Conservation (phyloP, 2,797 vertebrate genomes). For the Cyprinodon diabolis region DNA sequence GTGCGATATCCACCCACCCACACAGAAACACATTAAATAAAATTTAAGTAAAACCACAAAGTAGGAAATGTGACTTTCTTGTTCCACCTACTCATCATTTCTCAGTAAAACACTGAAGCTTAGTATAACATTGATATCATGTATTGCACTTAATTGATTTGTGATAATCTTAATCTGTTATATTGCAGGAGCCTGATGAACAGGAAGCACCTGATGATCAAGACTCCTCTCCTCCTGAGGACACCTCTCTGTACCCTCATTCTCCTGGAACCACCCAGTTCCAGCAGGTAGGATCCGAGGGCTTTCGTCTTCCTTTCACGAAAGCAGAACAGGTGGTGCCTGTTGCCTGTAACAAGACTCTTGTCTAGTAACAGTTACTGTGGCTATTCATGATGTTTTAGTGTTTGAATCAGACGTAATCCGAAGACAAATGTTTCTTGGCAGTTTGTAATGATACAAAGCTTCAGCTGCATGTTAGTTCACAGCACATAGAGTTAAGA, state of each 20-base stretch:
- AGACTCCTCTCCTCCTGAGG: conserved; percentile 98
- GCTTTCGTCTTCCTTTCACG: neutral
- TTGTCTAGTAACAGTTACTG: conserved; percentile 8
- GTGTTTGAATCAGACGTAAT: neutral
- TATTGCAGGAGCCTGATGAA: conserved; percentile 94
- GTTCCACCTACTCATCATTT: conserved; percentile 13
- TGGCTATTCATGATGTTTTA: neutral
- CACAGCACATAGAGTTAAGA: neutral
- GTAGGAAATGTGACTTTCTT: conserved; percentile 27
- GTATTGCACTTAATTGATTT: neutral
- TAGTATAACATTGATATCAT: conserved; percentile 2
- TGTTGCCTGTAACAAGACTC: neutral
- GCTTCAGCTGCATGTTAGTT: neutral
- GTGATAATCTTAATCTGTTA: conserved; percentile 27
- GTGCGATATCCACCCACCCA: conserved; percentile 46
- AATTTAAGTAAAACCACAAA: conserved; percentile 31
- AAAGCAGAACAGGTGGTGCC: neutral
- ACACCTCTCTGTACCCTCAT: conserved; percentile 96
- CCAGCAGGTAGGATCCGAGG: conserved; percentile 88
- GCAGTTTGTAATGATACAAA: neutral
- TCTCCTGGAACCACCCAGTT: conserved; percentile 94
- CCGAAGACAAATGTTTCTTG: conserved; percentile 1
- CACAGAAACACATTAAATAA: neutral
- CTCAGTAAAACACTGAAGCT: conserved; percentile 27
- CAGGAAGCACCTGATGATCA: conserved; percentile 98